Base-by-base conservation (phyloP, 2,113 vertebrate genomes). In the Morone chrysops region DNA sequence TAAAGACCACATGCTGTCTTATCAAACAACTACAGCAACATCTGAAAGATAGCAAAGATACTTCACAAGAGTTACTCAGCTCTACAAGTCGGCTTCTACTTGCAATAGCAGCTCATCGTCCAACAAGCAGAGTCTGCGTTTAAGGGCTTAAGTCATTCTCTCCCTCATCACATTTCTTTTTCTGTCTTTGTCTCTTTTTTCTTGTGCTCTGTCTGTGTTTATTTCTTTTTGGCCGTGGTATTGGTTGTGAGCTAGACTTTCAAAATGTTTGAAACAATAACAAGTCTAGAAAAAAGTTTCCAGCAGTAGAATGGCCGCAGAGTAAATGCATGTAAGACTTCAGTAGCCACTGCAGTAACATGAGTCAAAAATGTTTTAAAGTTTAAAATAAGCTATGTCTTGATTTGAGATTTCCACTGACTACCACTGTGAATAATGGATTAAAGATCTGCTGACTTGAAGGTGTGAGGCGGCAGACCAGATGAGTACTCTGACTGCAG, bases 401-500 rank as follows among this genome's bases (percentile, higher is more conserved):
- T 54, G 43, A 57, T 83, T 40, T 36, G 51, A 82, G 53, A 47
- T 63, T 57, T 79, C 57, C 47, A 18, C 76, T 10, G 38, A 70
- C 62, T 65, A 2, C 63, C 50, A 4, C 50, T 53, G 75, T 84
- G 75, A 80, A 80, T 82, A 78, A 87, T 75, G 76, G 43, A 90
- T 90, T 74, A 84, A 57, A 84, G 70, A 65, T 57, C 16, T 43
- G 70, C 51, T 61, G 66, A 69, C 16, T 80, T 63, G 16, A 86
- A 70, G 81, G 57, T 84, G 51, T 14, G 65, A 73, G 8, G 79
- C 25, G 8, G 45, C 80, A 36, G 63, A 75, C 6, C 18, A 60
- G 66, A 56, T 7, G 40, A 51, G 25, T 0, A 1, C 59, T 71
- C 53, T 18, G 60, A 70, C 62, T 25, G 61, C 57, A 53, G 67